Evolutionary conservation across 2,113 vertebrate genomes (phyloP).

Genomic region (Microcebus murinus): DNA sequence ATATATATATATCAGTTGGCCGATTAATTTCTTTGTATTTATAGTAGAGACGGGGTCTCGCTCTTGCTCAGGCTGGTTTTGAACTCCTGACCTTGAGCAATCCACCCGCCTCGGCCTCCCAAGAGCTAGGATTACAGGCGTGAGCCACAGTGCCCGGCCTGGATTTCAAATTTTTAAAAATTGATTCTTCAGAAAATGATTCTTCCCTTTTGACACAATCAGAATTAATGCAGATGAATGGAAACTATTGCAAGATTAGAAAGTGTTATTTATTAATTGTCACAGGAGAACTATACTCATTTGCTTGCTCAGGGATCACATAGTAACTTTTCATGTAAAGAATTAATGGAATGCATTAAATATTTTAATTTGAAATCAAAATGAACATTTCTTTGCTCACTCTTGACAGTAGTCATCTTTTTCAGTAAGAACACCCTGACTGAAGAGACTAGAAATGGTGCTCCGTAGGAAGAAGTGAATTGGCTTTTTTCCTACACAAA

Average conservation of each 20-base stretch:
- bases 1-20: too few relatives aligned
- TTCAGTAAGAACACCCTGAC: not conserved
- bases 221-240: not conserved
- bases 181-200: not conserved
- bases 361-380: slow-evolving; percentile 60
- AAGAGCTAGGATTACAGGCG: too few relatives aligned
- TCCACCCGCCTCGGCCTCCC: too few relatives aligned
- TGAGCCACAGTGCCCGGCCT: too few relatives aligned
- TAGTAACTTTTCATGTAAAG: slow-evolving; percentile 24
- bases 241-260: not conserved
- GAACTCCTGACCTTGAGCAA: too few relatives aligned
- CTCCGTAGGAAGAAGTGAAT: not conserved
- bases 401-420: not conserved
- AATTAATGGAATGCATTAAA: slow-evolving; percentile 49
- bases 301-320: slow-evolving; percentile 24
- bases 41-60: too few relatives aligned
- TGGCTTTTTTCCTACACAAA: not conserved
- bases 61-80: too few relatives aligned
- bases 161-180: slow-evolving; percentile 46
- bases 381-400: slow-evolving; percentile 7
- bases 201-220: not conserved
- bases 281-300: slow-evolving; percentile 4
- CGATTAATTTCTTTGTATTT: too few relatives aligned
- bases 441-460: not conserved
- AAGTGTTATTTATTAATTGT: slow-evolving; percentile 10